These are phyloP conservation scores for Falco cherrug DNA, from an alignment of 2,797 vertebrate genomes.

Conservation along the genomic window DNA sequence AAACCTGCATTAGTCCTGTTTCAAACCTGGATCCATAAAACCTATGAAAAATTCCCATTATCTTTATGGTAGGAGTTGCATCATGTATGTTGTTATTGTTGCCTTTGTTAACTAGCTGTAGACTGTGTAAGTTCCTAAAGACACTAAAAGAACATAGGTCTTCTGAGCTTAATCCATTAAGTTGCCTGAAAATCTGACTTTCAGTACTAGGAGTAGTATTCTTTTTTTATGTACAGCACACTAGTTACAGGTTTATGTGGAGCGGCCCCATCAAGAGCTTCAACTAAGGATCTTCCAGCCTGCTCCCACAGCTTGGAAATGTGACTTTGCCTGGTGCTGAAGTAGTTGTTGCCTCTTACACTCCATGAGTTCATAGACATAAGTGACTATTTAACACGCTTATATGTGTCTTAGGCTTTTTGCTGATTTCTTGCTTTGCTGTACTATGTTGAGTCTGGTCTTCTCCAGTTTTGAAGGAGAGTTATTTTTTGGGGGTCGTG, in stretches of 20 bases:
- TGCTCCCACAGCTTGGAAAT: background rate
- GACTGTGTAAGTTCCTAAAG: background rate
- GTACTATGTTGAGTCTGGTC: background rate
- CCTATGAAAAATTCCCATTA: background rate
- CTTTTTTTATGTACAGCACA: background rate
- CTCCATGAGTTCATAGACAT: background rate
- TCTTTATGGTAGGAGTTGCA: background rate
- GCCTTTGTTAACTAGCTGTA: background rate
- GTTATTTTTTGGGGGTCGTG: accelerated
- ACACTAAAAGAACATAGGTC: background rate
- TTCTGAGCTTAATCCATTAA: background rate
- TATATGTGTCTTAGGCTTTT: background rate
- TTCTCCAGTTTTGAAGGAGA: background rate
- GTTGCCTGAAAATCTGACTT: background rate
- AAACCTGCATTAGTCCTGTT: background rate
- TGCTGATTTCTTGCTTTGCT: background rate
- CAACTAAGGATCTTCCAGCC: background rate
- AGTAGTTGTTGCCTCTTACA: background rate
- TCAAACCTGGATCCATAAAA: background rate
- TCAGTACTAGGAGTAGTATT: background rate
- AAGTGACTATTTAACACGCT: background rate
- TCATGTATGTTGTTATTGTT: background rate
- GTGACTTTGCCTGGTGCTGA: background rate
- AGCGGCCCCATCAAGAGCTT: background rate
- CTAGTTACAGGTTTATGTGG: background rate